These are phyloP conservation scores for Piprites chloris DNA, from an alignment of 2,113 vertebrate species.

Conservation along the genomic window DNA sequence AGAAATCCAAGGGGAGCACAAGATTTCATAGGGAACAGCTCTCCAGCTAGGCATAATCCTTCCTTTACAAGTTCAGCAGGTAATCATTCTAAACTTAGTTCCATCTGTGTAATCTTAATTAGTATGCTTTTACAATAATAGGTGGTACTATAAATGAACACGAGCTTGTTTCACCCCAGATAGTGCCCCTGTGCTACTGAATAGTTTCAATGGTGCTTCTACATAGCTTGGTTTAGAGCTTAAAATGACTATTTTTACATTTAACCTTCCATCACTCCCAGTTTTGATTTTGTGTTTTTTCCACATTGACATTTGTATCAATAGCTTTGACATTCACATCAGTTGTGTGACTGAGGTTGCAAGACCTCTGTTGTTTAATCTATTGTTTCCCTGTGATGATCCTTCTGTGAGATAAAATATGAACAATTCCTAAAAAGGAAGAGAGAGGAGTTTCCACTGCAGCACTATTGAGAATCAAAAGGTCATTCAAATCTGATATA, in stretches of 20 bases:
- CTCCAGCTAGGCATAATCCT: neutral
- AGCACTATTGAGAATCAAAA: conserved; percentile 32
- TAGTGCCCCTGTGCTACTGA: neutral
- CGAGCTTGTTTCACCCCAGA: neutral
- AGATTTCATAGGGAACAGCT: neutral
- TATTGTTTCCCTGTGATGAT: conserved; percentile 31
- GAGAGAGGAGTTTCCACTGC: conserved; percentile 12
- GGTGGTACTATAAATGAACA: neutral
- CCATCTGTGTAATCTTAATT: neutral
- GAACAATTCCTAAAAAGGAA: conserved; percentile 32
- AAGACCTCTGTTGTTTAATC: neutral
- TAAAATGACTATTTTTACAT: neutral
- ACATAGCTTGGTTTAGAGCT: neutral
- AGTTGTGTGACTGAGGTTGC: neutral
- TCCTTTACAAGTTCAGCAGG: neutral
- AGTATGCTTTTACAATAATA: neutral
- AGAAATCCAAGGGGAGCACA: neutral
- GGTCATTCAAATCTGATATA: conserved; percentile 41
- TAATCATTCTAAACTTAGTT: neutral
- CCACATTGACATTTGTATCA: neutral
- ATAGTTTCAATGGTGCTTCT: neutral
- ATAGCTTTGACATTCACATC: neutral
- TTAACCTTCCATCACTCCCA: neutral
- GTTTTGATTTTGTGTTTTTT: neutral
- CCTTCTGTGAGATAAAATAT: conserved; percentile 22